A percentile compares a stretch with the other conserved stretches of the same genome.
Conservation (phyloP, 2,113 vertebrate genomes). For the Pitta sordida region DNA sequence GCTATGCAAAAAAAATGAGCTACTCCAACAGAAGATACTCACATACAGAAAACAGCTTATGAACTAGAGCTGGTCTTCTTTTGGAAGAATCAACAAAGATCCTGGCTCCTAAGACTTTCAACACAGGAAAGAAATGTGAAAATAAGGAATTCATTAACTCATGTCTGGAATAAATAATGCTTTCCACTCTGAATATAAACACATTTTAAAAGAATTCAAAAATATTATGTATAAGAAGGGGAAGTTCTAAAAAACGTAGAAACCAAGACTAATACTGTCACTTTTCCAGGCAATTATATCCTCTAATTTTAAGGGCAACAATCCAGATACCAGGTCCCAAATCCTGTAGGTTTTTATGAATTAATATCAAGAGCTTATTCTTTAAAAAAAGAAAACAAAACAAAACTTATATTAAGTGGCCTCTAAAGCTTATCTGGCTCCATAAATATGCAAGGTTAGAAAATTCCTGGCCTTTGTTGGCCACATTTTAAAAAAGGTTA, state of each 20-base stretch:
- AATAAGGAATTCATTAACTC: constrained; percentile 18
- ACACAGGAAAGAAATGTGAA: background rate
- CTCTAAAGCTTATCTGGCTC: background rate
- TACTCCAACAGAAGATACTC: background rate
- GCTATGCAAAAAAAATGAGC: background rate
- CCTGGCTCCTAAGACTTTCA: background rate
- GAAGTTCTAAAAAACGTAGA: background rate
- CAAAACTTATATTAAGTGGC: background rate
- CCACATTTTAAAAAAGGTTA: background rate
- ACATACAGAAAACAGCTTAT: background rate
- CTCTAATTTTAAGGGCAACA: background rate
- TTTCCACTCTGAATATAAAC: background rate
- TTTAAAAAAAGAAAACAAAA: background rate
- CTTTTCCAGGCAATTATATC: background rate
- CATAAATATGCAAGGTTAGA: background rate
- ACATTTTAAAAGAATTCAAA: background rate
- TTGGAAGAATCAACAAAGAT: background rate
- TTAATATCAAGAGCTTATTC: background rate
- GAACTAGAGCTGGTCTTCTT: background rate
- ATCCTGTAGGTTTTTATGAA: background rate
- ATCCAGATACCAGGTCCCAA: background rate
- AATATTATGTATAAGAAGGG: background rate
- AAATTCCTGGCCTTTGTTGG: background rate
- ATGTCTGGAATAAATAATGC: background rate
- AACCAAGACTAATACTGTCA: background rate